phyloP scores from a whole-genome alignment of 2,888 invertebrate genomes.

The Marronus borbonicus region DNA sequence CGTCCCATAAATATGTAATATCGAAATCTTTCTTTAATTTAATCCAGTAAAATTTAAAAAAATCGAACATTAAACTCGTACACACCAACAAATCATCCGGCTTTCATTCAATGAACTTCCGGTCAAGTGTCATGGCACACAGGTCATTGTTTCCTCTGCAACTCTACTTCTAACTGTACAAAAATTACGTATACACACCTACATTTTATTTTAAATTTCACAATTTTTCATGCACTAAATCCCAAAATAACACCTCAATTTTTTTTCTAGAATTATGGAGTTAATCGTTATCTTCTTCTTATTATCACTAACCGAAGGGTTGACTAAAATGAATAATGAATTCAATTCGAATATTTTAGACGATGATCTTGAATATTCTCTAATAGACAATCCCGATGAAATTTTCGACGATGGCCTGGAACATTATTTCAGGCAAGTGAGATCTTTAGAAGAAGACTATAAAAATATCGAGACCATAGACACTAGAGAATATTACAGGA shows the following conservation, averaged over 20 bases:
- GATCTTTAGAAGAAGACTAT: slow-evolving; percentile 47
- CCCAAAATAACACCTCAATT: no score
- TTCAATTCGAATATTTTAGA: slow-evolving; percentile 47
- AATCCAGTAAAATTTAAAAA: not conserved
- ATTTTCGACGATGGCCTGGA: slow-evolving; percentile 19
- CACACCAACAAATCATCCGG: slow-evolving; percentile 57
- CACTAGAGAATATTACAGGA: slow-evolving; percentile 37
- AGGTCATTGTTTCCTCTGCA: slow-evolving; percentile 58
- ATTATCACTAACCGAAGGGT: not conserved
- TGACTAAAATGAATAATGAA: slow-evolving; percentile 44
- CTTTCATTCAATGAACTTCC: slow-evolving; percentile 60
- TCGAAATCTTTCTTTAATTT: slow-evolving; percentile 40
- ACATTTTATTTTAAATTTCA: not conserved
- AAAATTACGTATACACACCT: slow-evolving; percentile 23
- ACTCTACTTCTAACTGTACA: not conserved
- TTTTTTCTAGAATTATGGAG: slow-evolving; percentile 3
- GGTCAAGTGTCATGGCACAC: slow-evolving; percentile 58
- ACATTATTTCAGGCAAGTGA: slow-evolving; percentile 46
- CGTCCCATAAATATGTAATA: not conserved
- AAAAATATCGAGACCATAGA: slow-evolving; percentile 48
- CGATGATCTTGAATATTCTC: slow-evolving; percentile 46
- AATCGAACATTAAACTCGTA: not conserved
- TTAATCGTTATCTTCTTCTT: not conserved
- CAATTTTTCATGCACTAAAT: slow-evolving; percentile 4
- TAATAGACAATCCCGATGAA: slow-evolving; percentile 25